Conservation (phyloP, 2,797 vertebrate genomes). For the Mareca penelope region DNA sequence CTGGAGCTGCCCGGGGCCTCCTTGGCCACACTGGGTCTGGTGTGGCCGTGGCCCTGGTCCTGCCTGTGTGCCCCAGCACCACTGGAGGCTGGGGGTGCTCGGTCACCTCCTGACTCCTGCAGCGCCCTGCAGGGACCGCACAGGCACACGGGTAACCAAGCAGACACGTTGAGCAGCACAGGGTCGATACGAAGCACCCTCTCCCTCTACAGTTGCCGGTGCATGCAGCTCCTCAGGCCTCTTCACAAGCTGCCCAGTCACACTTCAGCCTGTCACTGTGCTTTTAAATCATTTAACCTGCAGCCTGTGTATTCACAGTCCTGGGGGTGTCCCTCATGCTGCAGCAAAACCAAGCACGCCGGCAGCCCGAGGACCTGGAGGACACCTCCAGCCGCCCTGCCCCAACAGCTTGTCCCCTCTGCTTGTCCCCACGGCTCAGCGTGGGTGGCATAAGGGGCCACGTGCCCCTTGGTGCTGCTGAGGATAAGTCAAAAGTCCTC, state of each 20-base stretch:
- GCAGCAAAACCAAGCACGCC: background rate
- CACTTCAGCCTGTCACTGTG: background rate
- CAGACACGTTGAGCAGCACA: too few species aligned
- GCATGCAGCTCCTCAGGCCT: background rate
- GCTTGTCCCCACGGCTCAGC: background rate
- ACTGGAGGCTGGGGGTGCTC: too few species aligned
- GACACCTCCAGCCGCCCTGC: background rate
- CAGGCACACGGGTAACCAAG: background rate
- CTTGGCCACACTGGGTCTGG: too few species aligned
- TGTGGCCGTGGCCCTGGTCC: too few species aligned
- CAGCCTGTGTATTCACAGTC: background rate
- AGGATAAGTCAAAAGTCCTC: background rate
- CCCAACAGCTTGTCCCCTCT: background rate
- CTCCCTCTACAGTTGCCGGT: background rate
- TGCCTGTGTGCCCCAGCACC: too few species aligned
- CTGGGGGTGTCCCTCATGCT: too few species aligned
- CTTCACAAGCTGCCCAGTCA: background rate
- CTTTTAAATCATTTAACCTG: background rate
- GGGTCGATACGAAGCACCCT: background rate
- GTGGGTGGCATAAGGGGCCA: fast-evolving
- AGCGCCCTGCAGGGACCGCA: background rate
- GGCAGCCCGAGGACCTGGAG: background rate
- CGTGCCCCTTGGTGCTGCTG: background rate
- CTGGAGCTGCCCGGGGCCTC: too few species aligned
- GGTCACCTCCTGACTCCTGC: too few species aligned